phyloP scores from a whole-genome alignment of 2,113 vertebrate genomes.

The Cyphomyrus plagiostoma region DNA sequence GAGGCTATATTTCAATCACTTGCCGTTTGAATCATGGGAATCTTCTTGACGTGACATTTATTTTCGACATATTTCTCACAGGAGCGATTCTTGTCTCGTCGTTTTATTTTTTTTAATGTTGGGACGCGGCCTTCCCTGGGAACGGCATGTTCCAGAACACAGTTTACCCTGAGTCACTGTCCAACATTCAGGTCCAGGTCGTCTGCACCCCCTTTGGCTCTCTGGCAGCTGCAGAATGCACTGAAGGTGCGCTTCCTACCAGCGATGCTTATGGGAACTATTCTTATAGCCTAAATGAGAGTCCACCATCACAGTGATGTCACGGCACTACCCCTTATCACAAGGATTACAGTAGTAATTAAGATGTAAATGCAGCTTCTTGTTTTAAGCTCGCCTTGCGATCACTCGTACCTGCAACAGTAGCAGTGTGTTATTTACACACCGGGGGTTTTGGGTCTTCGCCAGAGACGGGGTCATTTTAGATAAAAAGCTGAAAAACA shows the following conservation, averaged over 20 bases:
- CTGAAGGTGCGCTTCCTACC: conserved; percentile 31
- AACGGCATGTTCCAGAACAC: conserved; percentile 34
- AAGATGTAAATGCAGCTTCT: conserved; percentile 63
- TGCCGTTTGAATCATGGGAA: conserved; percentile 60
- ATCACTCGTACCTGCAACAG: conserved; percentile 64
- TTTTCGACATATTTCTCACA: conserved; percentile 51
- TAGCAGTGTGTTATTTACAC: conserved; percentile 51
- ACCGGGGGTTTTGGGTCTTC: conserved; percentile 44
- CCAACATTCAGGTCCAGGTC: conserved; percentile 10
- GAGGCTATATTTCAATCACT: conserved; percentile 66
- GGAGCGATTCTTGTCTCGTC: conserved; percentile 51
- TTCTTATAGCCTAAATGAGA: conserved; percentile 51
- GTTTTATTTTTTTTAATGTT: conserved; percentile 39
- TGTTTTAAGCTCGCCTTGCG: conserved; percentile 40
- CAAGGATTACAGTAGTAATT: conserved; percentile 60
- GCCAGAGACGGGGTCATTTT: conserved; percentile 43
- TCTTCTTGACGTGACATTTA: conserved; percentile 47
- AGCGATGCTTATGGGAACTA: conserved; percentile 43
- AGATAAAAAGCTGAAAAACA: conserved; percentile 48
- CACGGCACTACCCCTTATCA: conserved; percentile 51
- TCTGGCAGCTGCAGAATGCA: conserved; percentile 34
- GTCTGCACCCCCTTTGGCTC: conserved; percentile 33
- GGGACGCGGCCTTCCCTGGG: conserved; percentile 45
- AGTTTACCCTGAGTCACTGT: conserved; percentile 27
- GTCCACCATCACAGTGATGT: conserved; percentile 52